These are phyloP conservation scores for Apodemia duryi DNA, from an alignment of 2,888 invertebrate genomes.

Conservation along the genomic window DNA sequence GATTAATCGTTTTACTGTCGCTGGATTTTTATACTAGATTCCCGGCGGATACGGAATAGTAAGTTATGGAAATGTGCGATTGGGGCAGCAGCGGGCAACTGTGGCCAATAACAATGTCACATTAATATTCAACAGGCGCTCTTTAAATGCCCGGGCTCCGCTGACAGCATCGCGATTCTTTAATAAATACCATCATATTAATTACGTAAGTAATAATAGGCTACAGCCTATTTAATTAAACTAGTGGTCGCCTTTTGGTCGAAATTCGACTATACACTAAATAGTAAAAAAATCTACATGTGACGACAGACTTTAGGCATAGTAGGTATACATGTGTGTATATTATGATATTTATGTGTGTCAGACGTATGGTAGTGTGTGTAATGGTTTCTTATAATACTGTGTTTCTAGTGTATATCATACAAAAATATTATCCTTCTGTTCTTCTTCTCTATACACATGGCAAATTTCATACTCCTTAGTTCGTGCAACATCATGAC, in stretches of 20 bases:
- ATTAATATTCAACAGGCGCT: slow-evolving; percentile 78
- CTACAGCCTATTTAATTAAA: slow-evolving; percentile 28
- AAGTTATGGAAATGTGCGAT: slow-evolving; percentile 79
- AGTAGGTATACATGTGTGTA: too few species aligned
- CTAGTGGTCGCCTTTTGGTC: slow-evolving; percentile 15
- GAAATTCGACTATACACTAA: neutral
- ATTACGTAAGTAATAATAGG: slow-evolving; percentile 43
- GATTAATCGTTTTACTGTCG: neutral
- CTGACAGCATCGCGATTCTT: slow-evolving; percentile 62
- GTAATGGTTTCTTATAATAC: too few species aligned
- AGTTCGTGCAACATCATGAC: too few species aligned
- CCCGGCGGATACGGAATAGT: slow-evolving; percentile 76
- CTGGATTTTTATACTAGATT: slow-evolving; percentile 36
- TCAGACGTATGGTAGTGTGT: too few species aligned
- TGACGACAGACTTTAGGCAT: too few species aligned
- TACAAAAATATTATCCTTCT: too few species aligned
- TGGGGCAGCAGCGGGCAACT: slow-evolving; percentile 76
- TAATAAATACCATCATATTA: slow-evolving; percentile 47
- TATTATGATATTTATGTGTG: too few species aligned
- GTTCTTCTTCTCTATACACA: too few species aligned
- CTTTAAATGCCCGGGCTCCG: slow-evolving; percentile 66
- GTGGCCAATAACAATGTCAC: slow-evolving; percentile 78
- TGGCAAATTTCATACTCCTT: too few species aligned
- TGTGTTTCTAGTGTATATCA: too few species aligned
- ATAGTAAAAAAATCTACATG: too few species aligned